Evolutionary conservation across 1,140 invertebrate genomes (phyloP).

Genomic region (Teleopsis dalmanni): DNA sequence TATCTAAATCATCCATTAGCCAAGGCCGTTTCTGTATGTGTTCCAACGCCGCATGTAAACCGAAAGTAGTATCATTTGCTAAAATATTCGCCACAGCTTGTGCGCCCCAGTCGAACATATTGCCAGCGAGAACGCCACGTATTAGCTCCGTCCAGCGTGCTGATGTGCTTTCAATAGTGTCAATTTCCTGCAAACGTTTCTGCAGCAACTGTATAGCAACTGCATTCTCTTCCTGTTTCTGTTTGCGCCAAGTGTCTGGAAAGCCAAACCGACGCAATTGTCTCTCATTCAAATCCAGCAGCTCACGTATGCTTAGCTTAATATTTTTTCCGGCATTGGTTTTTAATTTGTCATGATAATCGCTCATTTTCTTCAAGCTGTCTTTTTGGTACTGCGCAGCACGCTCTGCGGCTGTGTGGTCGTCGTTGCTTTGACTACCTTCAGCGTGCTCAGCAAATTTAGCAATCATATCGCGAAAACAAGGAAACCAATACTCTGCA

Average conservation of each 20-base stretch:
- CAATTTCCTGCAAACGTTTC: constrained; percentile 50
- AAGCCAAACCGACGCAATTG: constrained; percentile 85
- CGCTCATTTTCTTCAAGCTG: constrained; percentile 69
- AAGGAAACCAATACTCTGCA: constrained; percentile 85
- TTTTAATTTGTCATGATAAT: constrained; percentile 50
- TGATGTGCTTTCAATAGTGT: constrained; percentile 48
- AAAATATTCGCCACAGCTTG: constrained; percentile 78
- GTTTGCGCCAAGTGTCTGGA: constrained; percentile 80
- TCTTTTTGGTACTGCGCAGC: constrained; percentile 76
- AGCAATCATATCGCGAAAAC: constrained; percentile 74
- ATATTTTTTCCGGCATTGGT: constrained; percentile 45
- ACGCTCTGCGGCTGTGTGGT: constrained; percentile 64
- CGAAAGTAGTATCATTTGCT: constrained; percentile 64
- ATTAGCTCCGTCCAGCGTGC: constrained; percentile 54
- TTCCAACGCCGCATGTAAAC: constrained; percentile 69
- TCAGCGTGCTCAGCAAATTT: constrained; percentile 71
- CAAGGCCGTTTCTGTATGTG: constrained; percentile 76
- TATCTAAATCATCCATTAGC: constrained; percentile 80
- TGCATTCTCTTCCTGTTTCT: constrained; percentile 57
- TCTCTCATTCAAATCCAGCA: constrained; percentile 88
- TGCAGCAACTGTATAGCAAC: constrained; percentile 49
- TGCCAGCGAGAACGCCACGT: constrained; percentile 58
- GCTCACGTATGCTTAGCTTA: constrained; percentile 58
- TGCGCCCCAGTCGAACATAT: constrained; percentile 97
- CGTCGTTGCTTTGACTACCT: constrained; percentile 60